A percentile compares a stretch with the other conserved stretches of the same genome.
These are phyloP conservation scores for Caenorhabditis afra DNA, from an alignment of 2,888 invertebrate species.

Conservation along the genomic window DNA sequence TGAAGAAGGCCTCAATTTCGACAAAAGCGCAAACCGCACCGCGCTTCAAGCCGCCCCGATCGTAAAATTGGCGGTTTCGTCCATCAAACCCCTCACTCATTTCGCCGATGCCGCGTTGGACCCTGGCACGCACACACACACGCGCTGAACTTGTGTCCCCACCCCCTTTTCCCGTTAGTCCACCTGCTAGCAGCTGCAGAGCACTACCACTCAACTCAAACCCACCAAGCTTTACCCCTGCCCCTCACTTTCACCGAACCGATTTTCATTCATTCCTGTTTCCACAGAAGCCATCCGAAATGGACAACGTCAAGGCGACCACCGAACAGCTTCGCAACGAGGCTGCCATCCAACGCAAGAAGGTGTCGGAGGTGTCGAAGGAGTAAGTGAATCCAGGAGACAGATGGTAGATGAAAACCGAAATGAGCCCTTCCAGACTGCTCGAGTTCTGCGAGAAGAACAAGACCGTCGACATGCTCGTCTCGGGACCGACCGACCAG, in stretches of 20 bases:
- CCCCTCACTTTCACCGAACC: background rate
- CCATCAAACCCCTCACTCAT: slow-evolving; percentile 16
- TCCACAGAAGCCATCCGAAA: slow-evolving; percentile 27
- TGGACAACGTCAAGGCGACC: slow-evolving; percentile 60
- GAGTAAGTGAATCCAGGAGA: slow-evolving; percentile 65
- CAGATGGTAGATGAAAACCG: background rate
- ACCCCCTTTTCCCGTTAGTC: background rate
- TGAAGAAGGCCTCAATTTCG: slow-evolving; percentile 28
- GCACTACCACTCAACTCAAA: no score
- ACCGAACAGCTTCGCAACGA: slow-evolving; percentile 74
- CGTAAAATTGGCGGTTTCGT: slow-evolving; percentile 44
- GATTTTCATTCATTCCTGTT: background rate
- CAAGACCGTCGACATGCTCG: slow-evolving; percentile 70
- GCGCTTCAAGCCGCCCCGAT: background rate
- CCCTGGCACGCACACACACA: no score
- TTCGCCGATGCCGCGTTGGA: background rate
- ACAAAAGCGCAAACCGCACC: slow-evolving; percentile 6
- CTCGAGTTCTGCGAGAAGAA: slow-evolving; percentile 78
- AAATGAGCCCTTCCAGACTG: slow-evolving; percentile 63
- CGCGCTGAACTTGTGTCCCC: slow-evolving; percentile 10
- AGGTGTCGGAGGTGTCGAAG: slow-evolving; percentile 75
- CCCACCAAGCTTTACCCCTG: background rate
- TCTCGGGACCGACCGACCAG: slow-evolving; percentile 72
- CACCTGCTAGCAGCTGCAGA: no score
- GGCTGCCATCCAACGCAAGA: slow-evolving; percentile 69